Evolutionary conservation across 1,140 invertebrate species (phyloP), one percentile per base, ranked within the genome.

Genomic region (Halesus radiatus): DNA sequence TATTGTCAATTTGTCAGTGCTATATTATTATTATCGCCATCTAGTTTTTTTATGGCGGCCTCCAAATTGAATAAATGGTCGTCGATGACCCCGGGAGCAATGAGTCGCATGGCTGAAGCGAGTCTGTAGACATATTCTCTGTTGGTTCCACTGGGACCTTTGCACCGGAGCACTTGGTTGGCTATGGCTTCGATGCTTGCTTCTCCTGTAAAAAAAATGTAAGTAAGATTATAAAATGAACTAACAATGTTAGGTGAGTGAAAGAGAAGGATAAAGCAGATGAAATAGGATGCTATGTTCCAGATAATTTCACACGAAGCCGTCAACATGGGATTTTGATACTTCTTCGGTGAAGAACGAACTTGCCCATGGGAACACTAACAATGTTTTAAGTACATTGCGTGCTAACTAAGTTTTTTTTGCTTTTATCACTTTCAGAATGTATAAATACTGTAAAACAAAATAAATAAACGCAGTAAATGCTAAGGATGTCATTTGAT

Each of bases 41-140:
- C 75, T 64, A 77, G 37, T 77, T 18, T 52, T 66, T 85, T 91
- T 50, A 94, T 92, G 83, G 88, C 91, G 74, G 85, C 86, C 87
- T 98, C 96, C 23, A 98, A 86, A 62, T 91, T 87, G 86, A 93
- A 95, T 3, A 98, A 88, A 89, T 98, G 96, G 10, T 92, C 91
- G 85, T 95, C 95, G 13, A 92, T 78, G 0, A 93, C 90, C 54
- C 92, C 89, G 0, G 96, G 95, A 37, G 92, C 93, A 26, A 97
- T 89, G 32, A 89, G 84, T 83, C 94, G 90, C 93, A 98, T 95
- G 0, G 95, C 92, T 32, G 93, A 88, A 0, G 95, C 95, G 81
- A 98, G 89, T 85, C 96, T 94, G 80, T 95, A 95, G 0, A 98
- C 88, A 91, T 98, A 98, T 82, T 98, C 97, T 53, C 92, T 93